Evolutionary conservation across 1,140 invertebrate species (phyloP), one percentile per base, ranked within the genome.

Genomic region (Maniola jurtina): DNA sequence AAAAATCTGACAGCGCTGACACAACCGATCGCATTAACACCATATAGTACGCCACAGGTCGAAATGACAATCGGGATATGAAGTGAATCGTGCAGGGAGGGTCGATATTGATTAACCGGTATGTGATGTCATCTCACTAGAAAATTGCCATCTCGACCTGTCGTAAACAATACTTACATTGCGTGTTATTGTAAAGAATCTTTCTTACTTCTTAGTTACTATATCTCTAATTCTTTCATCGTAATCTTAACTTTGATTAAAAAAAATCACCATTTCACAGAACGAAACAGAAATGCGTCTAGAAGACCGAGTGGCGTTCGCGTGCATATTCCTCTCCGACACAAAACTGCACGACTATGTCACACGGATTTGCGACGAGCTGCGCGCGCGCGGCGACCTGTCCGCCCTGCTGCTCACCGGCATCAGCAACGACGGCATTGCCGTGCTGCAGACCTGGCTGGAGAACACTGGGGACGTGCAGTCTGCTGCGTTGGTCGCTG

Each of bases 381-480:
- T 98, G 48, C 95, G 94, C 13, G 93, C 95, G 45, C 92, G 93
- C 68, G 97, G 97, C 6, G 94, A 97, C 90, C 91, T 99, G 13
- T 94, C 96, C 78, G 98, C 97, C 16, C 92, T 99, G 64, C 91
- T 99, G 67, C 90, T 99, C 14, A 52, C 76, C 73, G 87, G 84
- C 57, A 71, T 77, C 61, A 94, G 92, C 66, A 75, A 91, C 11
- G 95, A 96, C 72, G 95, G 95, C 47, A 92, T 99, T 36, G 93
- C 95, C 58, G 91, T 99, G 71, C 89, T 99, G 67, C 97, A 98
- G 85, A 94, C 94, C 70, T 98, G 98, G 91, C 92, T 99, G 71
- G 97, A 99, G 88, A 90, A 91, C n/a, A 96, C 96, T 0, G 96
- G 96, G 36, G 98, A 99, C 92, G 94, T 99, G 59, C 98, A 99